Percentiles rank a stretch among this genome's conserved stretches.
phyloP scores from a whole-genome alignment of 2,888 invertebrate species.

The Taphrorychus bicolor region DNA sequence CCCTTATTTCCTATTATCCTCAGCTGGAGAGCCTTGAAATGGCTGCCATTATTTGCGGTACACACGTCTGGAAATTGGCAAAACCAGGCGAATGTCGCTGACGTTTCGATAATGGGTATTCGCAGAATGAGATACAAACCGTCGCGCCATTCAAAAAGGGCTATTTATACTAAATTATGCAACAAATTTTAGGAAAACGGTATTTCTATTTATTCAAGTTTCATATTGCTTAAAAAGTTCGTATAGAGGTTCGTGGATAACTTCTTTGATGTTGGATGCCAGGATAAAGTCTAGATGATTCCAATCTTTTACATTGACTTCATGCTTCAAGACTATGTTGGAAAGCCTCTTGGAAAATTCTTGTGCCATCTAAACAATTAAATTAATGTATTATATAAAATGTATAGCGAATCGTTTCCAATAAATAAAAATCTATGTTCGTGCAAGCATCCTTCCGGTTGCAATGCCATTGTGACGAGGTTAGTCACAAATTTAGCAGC shows the following conservation, averaged over 20 bases:
- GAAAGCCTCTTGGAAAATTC: constrained; percentile 10
- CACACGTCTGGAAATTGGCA: not conserved
- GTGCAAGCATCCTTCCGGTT: too few species aligned
- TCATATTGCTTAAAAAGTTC: constrained; percentile 11
- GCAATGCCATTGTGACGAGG: not conserved
- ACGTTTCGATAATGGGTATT: not conserved
- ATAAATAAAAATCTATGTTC: too few species aligned
- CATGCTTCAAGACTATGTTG: constrained; percentile 8
- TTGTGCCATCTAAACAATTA: constrained; percentile 17
- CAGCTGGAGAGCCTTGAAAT: not conserved
- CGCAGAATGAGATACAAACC: not conserved
- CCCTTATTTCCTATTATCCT: not conserved
- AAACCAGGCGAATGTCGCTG: not conserved
- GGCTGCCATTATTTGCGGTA: not conserved
- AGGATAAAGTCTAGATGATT: constrained; percentile 22
- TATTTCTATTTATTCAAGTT: not conserved
- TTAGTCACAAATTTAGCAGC: not conserved
- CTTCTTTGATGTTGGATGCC: constrained; percentile 15
- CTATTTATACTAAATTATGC: too few species aligned
- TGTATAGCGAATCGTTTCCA: too few species aligned
- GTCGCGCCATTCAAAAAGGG: too few species aligned
- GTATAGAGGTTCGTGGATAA: constrained; percentile 12
- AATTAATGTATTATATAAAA: too few species aligned
- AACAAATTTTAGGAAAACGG: too few species aligned
- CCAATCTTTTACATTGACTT: constrained; percentile 2